phyloP scores from a whole-genome alignment of 1,140 invertebrate species.

The Lasioglossum baleicum region DNA sequence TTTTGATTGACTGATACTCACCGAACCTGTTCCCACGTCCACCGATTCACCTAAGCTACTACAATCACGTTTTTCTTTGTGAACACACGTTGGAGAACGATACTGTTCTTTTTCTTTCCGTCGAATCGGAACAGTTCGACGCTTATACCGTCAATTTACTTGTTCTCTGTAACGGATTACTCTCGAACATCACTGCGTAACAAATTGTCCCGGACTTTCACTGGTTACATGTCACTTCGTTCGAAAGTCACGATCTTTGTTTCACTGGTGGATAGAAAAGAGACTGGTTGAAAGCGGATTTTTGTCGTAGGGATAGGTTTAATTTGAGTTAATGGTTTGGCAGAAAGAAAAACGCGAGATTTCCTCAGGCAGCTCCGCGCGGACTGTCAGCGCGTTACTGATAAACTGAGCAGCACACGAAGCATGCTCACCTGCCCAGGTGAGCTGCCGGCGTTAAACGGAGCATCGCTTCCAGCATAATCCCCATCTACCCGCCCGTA shows the following conservation, averaged over 20 bases:
- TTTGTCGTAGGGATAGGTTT: too few relatives aligned
- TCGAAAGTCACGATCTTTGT: background rate
- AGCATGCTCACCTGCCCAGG: constrained; percentile 35
- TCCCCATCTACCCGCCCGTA: constrained; percentile 14
- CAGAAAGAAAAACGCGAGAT: background rate
- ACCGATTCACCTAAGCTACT: background rate
- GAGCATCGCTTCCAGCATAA: constrained; percentile 16
- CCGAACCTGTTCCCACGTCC: background rate
- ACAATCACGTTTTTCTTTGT: background rate
- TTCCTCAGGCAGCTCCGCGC: background rate
- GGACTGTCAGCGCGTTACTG: constrained; percentile 31
- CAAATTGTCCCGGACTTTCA: constrained; percentile 34
- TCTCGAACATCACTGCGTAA: background rate
- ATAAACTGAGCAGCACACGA: constrained; percentile 27
- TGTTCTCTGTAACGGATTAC: background rate
- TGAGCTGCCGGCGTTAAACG: constrained; percentile 33
- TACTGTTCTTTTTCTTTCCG: too few relatives aligned
- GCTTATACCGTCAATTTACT: background rate
- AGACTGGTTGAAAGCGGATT: too few relatives aligned
- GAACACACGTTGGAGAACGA: too few relatives aligned
- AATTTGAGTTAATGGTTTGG: background rate
- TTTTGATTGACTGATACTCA: constrained; percentile 11
- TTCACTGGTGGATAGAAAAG: background rate
- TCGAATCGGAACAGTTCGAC: too few relatives aligned
- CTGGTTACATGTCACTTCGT: constrained; percentile 14